Conservation (phyloP, 2,797 vertebrate species). For the Macropus fuliginosus region DNA sequence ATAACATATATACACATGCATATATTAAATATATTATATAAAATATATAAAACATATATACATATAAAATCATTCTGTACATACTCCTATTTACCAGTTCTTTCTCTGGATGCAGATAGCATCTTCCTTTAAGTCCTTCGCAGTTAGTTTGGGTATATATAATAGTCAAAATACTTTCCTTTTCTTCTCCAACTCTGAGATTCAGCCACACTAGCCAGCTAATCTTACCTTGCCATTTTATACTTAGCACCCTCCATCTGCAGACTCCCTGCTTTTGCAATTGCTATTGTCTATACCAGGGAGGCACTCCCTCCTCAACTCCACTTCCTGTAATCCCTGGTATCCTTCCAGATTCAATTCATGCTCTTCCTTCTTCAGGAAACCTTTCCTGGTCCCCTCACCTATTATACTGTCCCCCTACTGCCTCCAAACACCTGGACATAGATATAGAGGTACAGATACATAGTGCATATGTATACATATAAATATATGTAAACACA, state of each 20-base stretch:
- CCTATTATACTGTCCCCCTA: neutral
- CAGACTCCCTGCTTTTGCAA: neutral
- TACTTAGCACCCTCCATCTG: neutral
- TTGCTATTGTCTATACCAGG: neutral
- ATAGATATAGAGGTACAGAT: too few relatives aligned
- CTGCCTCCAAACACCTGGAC: neutral
- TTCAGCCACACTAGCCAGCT: neutral
- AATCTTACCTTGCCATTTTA: neutral
- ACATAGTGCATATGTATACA: too few relatives aligned
- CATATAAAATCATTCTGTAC: neutral
- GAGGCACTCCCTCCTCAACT: neutral
- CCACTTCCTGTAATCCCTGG: neutral
- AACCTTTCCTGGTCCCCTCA: neutral
- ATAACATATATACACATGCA: too few relatives aligned
- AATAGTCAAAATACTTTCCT: neutral
- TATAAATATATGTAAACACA: neutral
- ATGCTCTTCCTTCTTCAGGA: neutral
- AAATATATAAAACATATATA: too few relatives aligned
- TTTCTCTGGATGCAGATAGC: neutral
- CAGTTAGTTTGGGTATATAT: neutral
- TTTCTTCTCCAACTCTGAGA: neutral
- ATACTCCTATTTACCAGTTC: neutral
- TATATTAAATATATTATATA: too few relatives aligned
- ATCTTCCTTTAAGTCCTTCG: neutral
- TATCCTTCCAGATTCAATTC: neutral